A percentile compares a stretch with the other conserved stretches of the same genome.
Evolutionary conservation across 2,113 vertebrate genomes (phyloP).

Genomic region (Perca flavescens): DNA sequence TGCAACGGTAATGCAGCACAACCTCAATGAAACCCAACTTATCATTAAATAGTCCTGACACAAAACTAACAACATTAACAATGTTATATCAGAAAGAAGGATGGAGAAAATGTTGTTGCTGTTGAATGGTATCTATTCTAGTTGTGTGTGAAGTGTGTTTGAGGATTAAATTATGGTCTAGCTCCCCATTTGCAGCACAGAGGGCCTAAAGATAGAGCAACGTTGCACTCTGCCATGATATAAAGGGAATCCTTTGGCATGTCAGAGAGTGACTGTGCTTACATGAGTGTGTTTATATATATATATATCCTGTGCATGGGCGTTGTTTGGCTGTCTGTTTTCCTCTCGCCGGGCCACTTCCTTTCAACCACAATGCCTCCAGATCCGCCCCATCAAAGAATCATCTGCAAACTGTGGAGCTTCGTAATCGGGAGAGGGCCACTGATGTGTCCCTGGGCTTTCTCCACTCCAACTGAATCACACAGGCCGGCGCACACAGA

Average conservation of each 20-base stretch:
- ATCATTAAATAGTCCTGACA: neutral
- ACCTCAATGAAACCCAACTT: neutral
- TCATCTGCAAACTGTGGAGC: slow-evolving; percentile 69
- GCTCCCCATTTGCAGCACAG: neutral
- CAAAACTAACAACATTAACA: neutral
- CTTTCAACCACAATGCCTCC: slow-evolving; percentile 55
- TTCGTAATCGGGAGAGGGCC: slow-evolving; percentile 61
- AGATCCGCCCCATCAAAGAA: slow-evolving; percentile 75
- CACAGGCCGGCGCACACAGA: slow-evolving; percentile 76
- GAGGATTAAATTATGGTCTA: slow-evolving; percentile 6
- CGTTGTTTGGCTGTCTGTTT: slow-evolving; percentile 42
- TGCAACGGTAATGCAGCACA: neutral
- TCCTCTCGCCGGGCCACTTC: slow-evolving; percentile 41
- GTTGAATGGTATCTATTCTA: slow-evolving; percentile 2
- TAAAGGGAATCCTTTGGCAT: slow-evolving; percentile 41
- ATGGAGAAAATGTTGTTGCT: neutral
- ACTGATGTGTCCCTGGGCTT: slow-evolving; percentile 74
- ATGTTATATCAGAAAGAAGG: neutral
- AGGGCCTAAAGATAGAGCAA: slow-evolving; percentile 47
- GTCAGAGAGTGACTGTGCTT: slow-evolving; percentile 11
- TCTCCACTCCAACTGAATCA: slow-evolving; percentile 78
- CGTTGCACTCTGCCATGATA: slow-evolving; percentile 19
- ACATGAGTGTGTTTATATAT: slow-evolving; percentile 24
- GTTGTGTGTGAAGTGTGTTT: neutral
- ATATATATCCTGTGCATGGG: neutral